A percentile compares a stretch with the other conserved stretches of the same genome.
phyloP scores from a whole-genome alignment of 1,140 invertebrate species.

The Lasioglossum baleicum region DNA sequence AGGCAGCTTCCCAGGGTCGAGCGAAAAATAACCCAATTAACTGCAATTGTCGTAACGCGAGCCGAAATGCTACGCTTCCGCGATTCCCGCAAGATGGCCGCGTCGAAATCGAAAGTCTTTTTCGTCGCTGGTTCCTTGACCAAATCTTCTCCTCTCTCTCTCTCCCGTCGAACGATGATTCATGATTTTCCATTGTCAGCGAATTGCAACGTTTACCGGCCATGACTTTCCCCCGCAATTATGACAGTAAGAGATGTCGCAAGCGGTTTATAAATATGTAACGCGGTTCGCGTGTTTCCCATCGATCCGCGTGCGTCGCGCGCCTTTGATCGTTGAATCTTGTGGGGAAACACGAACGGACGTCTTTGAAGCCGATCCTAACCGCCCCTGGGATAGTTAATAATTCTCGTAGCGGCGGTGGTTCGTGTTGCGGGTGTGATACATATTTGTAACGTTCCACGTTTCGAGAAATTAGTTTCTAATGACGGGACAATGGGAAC shows the following conservation, averaged over 20 bases:
- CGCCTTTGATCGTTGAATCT: constrained; percentile 3
- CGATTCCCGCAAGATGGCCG: constrained; percentile 6
- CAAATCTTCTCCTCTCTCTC: not conserved
- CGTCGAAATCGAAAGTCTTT: not conserved
- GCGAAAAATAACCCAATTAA: constrained; percentile 47
- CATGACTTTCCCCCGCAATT: not conserved
- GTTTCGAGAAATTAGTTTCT: constrained; percentile 4
- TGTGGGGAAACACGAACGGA: not conserved
- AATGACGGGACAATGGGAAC: not conserved
- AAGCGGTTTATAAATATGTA: constrained; percentile 2
- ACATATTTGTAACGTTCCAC: too few relatives aligned
- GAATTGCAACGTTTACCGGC: not conserved
- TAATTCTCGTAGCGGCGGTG: not conserved
- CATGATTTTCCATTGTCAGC: too few relatives aligned
- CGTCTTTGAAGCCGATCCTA: not conserved
- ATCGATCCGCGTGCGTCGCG: not conserved
- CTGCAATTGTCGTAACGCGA: constrained; percentile 40
- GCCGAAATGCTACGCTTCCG: constrained; percentile 19
- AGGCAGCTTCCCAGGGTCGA: constrained; percentile 45
- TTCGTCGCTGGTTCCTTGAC: not conserved
- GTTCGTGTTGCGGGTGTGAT: too few relatives aligned
- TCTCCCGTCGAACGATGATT: too few relatives aligned
- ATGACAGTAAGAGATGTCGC: not conserved
- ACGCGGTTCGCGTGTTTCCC: not conserved
- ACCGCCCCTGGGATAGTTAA: not conserved